Conservation (phyloP, 23 tunicate genomes). For the Phallusia fumigata region DNA sequence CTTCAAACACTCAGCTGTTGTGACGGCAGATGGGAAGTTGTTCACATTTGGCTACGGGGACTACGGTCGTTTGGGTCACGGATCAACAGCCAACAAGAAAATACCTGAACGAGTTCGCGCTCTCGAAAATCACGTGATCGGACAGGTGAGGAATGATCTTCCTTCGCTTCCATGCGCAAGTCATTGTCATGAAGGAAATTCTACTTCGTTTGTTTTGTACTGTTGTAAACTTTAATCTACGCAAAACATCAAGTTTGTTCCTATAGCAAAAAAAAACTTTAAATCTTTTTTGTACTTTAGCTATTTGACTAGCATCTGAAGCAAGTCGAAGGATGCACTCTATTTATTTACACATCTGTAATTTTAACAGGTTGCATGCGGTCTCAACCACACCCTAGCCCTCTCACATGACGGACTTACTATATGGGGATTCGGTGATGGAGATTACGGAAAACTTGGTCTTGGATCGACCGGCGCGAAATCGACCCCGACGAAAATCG, state of each 20-base stretch:
- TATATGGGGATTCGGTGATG: constrained; percentile 96
- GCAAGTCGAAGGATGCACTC: too few species aligned
- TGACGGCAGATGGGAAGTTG: constrained; percentile 87
- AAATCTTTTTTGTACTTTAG: too few species aligned
- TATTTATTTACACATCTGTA: too few species aligned
- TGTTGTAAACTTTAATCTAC: too few species aligned
- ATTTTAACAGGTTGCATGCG: constrained; percentile 71
- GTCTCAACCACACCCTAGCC: constrained; percentile 90
- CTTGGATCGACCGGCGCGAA: constrained; percentile 64
- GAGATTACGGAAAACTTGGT: constrained; percentile 96
- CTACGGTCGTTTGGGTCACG: constrained; percentile 95
- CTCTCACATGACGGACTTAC: constrained; percentile 87
- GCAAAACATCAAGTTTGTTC: too few species aligned
- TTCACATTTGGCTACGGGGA: constrained; percentile 97
- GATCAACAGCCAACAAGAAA: constrained; percentile 85
- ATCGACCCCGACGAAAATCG: constrained; percentile 76
- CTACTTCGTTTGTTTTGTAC: too few species aligned
- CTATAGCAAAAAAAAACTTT: too few species aligned
- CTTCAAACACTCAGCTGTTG: constrained; percentile 95
- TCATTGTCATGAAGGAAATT: too few species aligned
- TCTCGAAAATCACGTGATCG: constrained; percentile 42
- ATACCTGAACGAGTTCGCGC: constrained; percentile 81
- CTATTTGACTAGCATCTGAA: too few species aligned
- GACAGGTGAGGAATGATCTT: constrained; percentile 66
- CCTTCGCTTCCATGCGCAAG: too few species aligned